Evolutionary conservation across 2,113 vertebrate species (phyloP).

Genomic region (Melanerpes formicivorus): DNA sequence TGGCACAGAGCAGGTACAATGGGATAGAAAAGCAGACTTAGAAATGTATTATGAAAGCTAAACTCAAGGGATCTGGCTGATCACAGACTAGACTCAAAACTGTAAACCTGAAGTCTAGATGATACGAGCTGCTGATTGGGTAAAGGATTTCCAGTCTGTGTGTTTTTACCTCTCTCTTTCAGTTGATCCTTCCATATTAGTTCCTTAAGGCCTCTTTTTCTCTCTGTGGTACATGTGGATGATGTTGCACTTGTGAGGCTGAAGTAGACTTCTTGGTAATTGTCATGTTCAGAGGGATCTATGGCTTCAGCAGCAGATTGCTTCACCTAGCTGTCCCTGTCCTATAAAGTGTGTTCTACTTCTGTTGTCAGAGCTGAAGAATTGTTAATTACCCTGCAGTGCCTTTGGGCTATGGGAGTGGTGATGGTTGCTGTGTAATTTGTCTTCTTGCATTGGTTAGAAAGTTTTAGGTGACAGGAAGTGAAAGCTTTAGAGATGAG

Average conservation of each 20-base stretch:
- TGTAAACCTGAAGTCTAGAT: background rate
- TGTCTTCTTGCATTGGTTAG: constrained; percentile 57
- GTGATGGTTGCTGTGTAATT: constrained; percentile 61
- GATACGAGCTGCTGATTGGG: background rate
- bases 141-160: background rate
- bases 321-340: constrained; percentile 17
- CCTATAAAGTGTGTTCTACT: constrained; percentile 53
- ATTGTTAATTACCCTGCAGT: constrained; percentile 56
- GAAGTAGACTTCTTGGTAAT: background rate
- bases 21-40: background rate
- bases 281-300: background rate
- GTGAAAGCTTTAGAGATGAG: background rate
- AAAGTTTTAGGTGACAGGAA: constrained; percentile 21
- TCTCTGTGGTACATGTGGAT: background rate
- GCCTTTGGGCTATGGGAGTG: constrained; percentile 61
- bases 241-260: background rate
- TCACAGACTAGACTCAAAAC: background rate
- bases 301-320: constrained; percentile 12
- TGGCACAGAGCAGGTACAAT: background rate
- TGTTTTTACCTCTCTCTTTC: background rate
- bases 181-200: background rate
- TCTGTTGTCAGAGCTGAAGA: constrained; percentile 58
- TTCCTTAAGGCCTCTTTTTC: background rate
- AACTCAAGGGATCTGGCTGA: background rate
- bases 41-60: background rate